phyloP scores from a whole-genome alignment of 2,888 invertebrate species.

The Penaeus monodon region DNA sequence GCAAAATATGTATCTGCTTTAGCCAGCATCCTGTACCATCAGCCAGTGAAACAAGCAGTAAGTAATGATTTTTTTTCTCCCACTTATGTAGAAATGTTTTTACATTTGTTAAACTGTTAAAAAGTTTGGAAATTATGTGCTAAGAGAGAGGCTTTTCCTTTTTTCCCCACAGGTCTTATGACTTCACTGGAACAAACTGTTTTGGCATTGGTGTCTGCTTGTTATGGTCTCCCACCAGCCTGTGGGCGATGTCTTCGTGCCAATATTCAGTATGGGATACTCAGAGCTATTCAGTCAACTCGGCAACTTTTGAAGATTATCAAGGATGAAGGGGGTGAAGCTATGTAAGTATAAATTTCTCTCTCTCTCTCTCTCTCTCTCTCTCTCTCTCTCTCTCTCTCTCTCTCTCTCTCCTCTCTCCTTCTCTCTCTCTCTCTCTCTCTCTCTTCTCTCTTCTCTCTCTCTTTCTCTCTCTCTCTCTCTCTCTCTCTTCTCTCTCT shows the following conservation, averaged over 20 bases:
- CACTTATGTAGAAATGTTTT: neutral
- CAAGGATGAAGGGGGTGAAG: slow-evolving; percentile 52
- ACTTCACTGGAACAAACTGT: slow-evolving; percentile 41
- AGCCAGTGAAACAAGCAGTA: slow-evolving; percentile 46
- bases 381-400: neutral
- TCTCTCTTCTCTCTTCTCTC: neutral
- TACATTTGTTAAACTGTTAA: neutral
- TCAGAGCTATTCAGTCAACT: slow-evolving; percentile 41
- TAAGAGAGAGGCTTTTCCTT: neutral
- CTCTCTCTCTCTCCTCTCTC: neutral
- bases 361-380: neutral
- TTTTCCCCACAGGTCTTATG: slow-evolving; percentile 28
- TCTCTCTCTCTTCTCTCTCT: slow-evolving; percentile 1
- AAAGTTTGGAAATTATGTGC: neutral
- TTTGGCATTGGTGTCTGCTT: slow-evolving; percentile 33
- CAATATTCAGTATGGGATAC: slow-evolving; percentile 22
- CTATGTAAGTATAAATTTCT: slow-evolving; percentile 34
- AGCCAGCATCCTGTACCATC: slow-evolving; percentile 41
- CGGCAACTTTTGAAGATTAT: slow-evolving; percentile 34
- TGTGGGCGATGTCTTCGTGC: slow-evolving; percentile 10
- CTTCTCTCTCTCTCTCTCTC: no score
- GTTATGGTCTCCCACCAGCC: slow-evolving; percentile 27
- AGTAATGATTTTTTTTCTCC: neutral
- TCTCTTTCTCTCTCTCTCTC: neutral
- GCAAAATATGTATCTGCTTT: slow-evolving; percentile 46